Evolutionary conservation across 2,113 vertebrate species (phyloP).

Genomic region (Lophochroa leadbeateri): DNA sequence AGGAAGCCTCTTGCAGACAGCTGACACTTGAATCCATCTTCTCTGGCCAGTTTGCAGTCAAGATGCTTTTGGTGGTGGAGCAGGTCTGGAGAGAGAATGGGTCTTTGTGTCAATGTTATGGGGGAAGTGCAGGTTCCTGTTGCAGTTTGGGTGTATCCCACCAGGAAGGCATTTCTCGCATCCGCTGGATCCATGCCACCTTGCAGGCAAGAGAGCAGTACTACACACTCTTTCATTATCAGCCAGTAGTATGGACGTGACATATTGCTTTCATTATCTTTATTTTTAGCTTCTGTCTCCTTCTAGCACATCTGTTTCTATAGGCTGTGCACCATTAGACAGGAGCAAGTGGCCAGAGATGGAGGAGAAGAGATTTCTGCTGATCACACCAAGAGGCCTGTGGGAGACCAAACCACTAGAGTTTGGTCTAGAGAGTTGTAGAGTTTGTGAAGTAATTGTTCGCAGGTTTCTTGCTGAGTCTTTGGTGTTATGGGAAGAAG

Average conservation of each 20-base stretch:
- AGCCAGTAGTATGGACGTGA: neutral
- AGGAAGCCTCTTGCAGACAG: neutral
- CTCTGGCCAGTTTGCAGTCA: neutral
- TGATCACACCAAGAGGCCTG: neutral
- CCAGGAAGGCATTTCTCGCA: neutral
- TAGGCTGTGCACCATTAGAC: neutral
- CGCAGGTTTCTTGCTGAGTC: neutral
- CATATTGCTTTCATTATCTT: neutral
- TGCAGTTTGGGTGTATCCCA: rapidly evolving
- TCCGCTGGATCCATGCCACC: neutral
- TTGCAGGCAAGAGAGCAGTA: neutral
- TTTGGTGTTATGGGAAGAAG: neutral
- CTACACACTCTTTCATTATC: neutral
- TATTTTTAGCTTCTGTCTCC: slow-evolving; percentile 34
- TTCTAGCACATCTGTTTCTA: slow-evolving; percentile 7
- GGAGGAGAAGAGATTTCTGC: neutral
- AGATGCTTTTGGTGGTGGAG: neutral
- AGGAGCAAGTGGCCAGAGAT: neutral
- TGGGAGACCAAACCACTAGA: neutral
- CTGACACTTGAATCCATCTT: neutral
- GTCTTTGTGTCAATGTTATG: neutral
- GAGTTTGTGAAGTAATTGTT: neutral
- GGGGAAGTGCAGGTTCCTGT: neutral
- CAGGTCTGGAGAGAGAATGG: neutral
- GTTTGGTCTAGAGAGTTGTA: neutral